A percentile compares a stretch with the other conserved stretches of the same genome.
These are phyloP conservation scores for Amiota minor DNA, from an alignment of 2,888 invertebrate species.

Conservation along the genomic window DNA sequence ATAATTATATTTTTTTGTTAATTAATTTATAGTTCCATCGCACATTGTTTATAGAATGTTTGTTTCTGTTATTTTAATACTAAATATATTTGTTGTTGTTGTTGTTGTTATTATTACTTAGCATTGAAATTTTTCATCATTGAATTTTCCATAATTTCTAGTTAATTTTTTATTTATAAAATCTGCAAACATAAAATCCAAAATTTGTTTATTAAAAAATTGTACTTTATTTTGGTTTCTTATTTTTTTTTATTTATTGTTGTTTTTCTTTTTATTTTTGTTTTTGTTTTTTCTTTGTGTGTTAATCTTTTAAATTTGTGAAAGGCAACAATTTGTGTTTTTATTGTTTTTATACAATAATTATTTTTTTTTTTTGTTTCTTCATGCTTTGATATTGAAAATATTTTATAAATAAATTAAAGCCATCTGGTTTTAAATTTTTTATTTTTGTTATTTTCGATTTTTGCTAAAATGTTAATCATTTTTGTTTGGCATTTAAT, in stretches of 20 bases:
- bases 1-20: no score
- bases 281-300: not conserved
- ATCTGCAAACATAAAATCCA: not conserved
- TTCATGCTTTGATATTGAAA: conserved; percentile 2
- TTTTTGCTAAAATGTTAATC: conserved; percentile 5
- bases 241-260: not conserved
- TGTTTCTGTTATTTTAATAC: no score
- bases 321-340: conserved; percentile 4
- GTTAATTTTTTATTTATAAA: not conserved
- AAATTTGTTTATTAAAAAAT: conserved; percentile 28
- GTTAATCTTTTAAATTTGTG: conserved; percentile 16
- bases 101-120: conserved; percentile 7
- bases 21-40: no score
- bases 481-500: not conserved
- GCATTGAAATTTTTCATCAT: conserved; percentile 5
- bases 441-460: conserved; percentile 4
- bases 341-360: conserved; percentile 8
- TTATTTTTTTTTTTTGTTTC: conserved; percentile 11
- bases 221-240: conserved; percentile 14
- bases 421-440: conserved; percentile 24
- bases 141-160: not conserved
- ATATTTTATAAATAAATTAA: conserved; percentile 27
- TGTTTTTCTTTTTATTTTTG: not conserved
- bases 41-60: no score
- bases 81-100: conserved; percentile 1